Evolutionary conservation across 2,113 vertebrate species (phyloP), one percentile per base, ranked within the genome.

Genomic region (Silurus meridionalis): DNA sequence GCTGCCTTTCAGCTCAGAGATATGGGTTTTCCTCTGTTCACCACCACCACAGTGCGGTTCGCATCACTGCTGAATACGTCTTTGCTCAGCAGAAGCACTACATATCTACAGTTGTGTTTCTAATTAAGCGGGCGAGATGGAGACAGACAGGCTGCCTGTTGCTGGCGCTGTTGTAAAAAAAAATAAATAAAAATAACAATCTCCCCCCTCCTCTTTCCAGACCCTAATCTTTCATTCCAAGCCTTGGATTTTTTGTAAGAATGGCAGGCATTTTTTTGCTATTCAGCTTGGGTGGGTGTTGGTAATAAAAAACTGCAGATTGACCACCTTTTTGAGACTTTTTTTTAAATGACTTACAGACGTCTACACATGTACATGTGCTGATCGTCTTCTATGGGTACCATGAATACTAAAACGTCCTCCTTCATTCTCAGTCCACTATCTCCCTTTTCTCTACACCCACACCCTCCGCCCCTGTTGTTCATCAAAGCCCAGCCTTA

Each of bases 141-240:
- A 92, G 91, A 88, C 91, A 92, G 91, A 90, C 91, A 90, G 91
- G 77, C 91, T 89, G 91, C 85, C 89, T 83, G 89, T 89, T 84
- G 85, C 83, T 82, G 77, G 82, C 90, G 57, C 84, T 87, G 87
- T 74, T 85, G 88, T 75, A 88, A 89, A 90, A 85, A 80, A 86
- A 84, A 66, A 8, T 55, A n/a, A 21, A 37, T 23, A 84, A 63
- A 72, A 19, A 37, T 15, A 72, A 4, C 5, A 8, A 25, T 25
- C 37, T 67, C 74, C 85, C 19, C 55, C 87, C 55, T 15, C 67
- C 67, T 80, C 79, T 21, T 63, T 85, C 67, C 46, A 83, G 80
- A 61, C 80, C 69, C 84, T 57, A 80, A 82, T 84, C 71, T 86
- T 86, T 90, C 79, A 86, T 80, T 88, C 80, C 82, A 75, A n/a